Evolutionary conservation across 2,888 invertebrate genomes (phyloP).

Genomic region (Eupeodes latifasciatus): DNA sequence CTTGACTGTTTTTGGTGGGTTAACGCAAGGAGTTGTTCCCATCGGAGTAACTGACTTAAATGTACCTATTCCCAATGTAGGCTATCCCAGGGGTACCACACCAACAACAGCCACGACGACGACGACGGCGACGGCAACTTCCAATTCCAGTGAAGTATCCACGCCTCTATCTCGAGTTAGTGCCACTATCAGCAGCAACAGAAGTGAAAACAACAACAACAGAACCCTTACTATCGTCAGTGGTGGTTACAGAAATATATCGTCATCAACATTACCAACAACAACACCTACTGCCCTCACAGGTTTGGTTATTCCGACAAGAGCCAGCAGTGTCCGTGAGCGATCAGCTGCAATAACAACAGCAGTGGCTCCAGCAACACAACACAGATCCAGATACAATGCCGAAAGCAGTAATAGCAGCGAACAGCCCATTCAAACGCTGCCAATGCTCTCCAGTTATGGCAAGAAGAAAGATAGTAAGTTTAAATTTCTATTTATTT

Average conservation of each 20-base stretch:
- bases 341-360: slow-evolving; percentile 27
- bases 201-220: neutral
- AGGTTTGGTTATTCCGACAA: slow-evolving; percentile 46
- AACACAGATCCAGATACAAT: slow-evolving; percentile 18
- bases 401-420: slow-evolving; percentile 47
- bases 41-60: neutral
- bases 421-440: slow-evolving; percentile 64
- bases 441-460: slow-evolving; percentile 68
- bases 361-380: slow-evolving; percentile 40
- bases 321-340: slow-evolving; percentile 46
- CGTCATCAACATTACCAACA: slow-evolving; percentile 57
- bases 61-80: slow-evolving; percentile 30
- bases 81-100: slow-evolving; percentile 68
- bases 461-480: slow-evolving; percentile 77
- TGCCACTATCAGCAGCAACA: slow-evolving; percentile 53
- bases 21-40: neutral
- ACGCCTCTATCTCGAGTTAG: slow-evolving; percentile 45
- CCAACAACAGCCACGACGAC: slow-evolving; percentile 36
- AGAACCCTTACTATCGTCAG: slow-evolving; percentile 61
- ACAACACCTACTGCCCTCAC: slow-evolving; percentile 61
- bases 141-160: slow-evolving; percentile 44
- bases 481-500: slow-evolving; percentile 42
- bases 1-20: slow-evolving; percentile 61
- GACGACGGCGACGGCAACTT: slow-evolving; percentile 37
- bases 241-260: slow-evolving; percentile 54